Percentiles rank a stretch among this genome's conserved stretches.
These are phyloP conservation scores for Dicycla oo DNA, from an alignment of 2,888 invertebrate species.

Conservation along the genomic window DNA sequence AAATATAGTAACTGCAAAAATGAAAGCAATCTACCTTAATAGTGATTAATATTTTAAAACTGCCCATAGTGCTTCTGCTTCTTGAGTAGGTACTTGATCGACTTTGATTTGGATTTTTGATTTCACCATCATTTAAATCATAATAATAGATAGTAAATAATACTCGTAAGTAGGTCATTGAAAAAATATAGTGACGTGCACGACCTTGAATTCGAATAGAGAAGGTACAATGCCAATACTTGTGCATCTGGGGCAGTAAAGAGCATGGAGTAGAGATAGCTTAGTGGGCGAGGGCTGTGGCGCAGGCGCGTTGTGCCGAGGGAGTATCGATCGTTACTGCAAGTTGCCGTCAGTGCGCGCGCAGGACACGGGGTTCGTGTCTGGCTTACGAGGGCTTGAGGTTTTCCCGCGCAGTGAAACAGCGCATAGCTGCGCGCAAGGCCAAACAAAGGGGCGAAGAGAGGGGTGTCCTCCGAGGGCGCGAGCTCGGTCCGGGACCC, in stretches of 20 bases:
- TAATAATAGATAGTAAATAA: constrained; percentile 6
- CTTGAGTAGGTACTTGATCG: neutral
- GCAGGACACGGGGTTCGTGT: constrained; percentile 31
- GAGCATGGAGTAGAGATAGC: constrained; percentile 65
- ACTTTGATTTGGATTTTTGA: neutral
- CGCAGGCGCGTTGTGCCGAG: constrained; percentile 66
- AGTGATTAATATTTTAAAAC: neutral
- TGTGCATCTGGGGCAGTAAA: constrained; percentile 77
- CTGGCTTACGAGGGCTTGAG: constrained; percentile 47
- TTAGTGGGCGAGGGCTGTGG: constrained; percentile 56
- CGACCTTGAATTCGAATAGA: constrained; percentile 77
- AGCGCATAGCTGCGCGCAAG: constrained; percentile 68
- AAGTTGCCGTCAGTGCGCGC: constrained; percentile 56
- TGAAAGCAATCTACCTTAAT: neutral
- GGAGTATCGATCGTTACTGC: constrained; percentile 66
- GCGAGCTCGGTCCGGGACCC: constrained; percentile 80
- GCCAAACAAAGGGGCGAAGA: constrained; percentile 70
- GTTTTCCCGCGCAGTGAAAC: constrained; percentile 66
- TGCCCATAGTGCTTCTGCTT: neutral
- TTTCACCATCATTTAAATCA: neutral
- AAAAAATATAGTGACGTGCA: constrained; percentile 29
- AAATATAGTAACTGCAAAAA: neutral
- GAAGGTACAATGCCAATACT: constrained; percentile 66
- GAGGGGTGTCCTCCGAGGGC: constrained; percentile 73
- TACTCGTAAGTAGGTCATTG: constrained; percentile 8